These are phyloP conservation scores for Augochlorella aurata DNA, from an alignment of 2,888 invertebrate genomes.

Conservation along the genomic window DNA sequence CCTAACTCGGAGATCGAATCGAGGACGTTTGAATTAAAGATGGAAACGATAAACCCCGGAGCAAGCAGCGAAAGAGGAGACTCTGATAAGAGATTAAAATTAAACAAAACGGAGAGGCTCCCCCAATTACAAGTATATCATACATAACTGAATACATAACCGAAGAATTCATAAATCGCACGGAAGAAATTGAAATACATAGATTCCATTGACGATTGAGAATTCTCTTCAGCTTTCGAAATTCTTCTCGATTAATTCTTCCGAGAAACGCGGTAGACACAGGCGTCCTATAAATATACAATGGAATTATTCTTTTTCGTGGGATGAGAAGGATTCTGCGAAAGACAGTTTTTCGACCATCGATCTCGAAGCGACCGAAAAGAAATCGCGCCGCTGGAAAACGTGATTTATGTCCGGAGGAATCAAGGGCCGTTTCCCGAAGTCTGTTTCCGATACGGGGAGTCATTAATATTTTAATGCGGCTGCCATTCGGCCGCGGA, in stretches of 20 bases:
- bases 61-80: background rate
- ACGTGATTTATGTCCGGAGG: constrained; percentile 62
- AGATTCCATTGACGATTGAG: background rate
- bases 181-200: background rate
- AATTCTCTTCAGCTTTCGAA: too few species aligned
- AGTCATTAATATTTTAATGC: constrained; percentile 77
- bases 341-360: background rate
- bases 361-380: constrained; percentile 32
- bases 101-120: background rate
- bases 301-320: background rate
- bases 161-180: background rate
- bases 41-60: constrained; percentile 70
- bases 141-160: background rate
- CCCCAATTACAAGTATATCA: background rate
- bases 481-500: constrained; percentile 66
- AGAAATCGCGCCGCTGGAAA: constrained; percentile 46
- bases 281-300: too few species aligned
- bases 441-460: constrained; percentile 70
- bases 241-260: too few species aligned
- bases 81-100: background rate
- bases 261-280: too few species aligned
- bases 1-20: constrained; percentile 32
- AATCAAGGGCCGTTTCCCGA: constrained; percentile 55
- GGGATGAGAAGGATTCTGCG: background rate
- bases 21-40: constrained; percentile 73